A percentile compares a stretch with the other conserved stretches of the same genome.
phyloP scores from a whole-genome alignment of 2,888 invertebrate genomes.

The Andrena minutula region DNA sequence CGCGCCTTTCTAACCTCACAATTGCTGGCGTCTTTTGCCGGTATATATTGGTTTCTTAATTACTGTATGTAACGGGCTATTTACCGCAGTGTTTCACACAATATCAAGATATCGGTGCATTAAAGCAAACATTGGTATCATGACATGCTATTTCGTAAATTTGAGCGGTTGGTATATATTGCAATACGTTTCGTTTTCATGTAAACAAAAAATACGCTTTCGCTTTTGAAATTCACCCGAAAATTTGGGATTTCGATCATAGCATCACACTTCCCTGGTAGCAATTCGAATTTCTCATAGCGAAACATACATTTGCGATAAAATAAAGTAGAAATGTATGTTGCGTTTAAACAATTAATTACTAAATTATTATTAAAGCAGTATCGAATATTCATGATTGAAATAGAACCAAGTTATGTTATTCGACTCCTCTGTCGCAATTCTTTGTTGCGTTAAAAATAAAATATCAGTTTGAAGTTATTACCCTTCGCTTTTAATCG shows the following conservation, averaged over 20 bases:
- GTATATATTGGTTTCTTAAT: slow-evolving; percentile 34
- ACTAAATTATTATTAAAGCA: too few relatives aligned
- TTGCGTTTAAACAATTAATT: not conserved
- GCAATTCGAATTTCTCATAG: too few relatives aligned
- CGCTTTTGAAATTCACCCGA: not conserved
- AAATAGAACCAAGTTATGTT: not conserved
- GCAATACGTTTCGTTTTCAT: not conserved
- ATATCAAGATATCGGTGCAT: slow-evolving; percentile 20
- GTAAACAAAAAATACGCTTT: slow-evolving; percentile 1
- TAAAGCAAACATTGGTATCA: slow-evolving; percentile 57
- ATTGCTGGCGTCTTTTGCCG: slow-evolving; percentile 62
- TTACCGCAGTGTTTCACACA: not conserved
- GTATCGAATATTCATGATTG: too few relatives aligned
- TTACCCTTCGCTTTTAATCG: not conserved
- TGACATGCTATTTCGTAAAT: slow-evolving; percentile 80
- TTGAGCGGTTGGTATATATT: slow-evolving; percentile 74
- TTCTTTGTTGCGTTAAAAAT: not conserved
- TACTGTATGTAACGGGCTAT: slow-evolving; percentile 11
- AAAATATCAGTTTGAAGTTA: not conserved
- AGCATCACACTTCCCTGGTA: too few relatives aligned
- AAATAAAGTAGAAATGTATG: not conserved
- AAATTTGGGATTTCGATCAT: too few relatives aligned
- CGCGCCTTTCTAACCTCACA: slow-evolving; percentile 73
- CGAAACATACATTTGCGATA: not conserved
- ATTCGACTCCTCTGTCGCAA: too few relatives aligned